Base-by-base conservation (phyloP, 2,797 vertebrate species). In the Poeciliopsis presidionis region DNA sequence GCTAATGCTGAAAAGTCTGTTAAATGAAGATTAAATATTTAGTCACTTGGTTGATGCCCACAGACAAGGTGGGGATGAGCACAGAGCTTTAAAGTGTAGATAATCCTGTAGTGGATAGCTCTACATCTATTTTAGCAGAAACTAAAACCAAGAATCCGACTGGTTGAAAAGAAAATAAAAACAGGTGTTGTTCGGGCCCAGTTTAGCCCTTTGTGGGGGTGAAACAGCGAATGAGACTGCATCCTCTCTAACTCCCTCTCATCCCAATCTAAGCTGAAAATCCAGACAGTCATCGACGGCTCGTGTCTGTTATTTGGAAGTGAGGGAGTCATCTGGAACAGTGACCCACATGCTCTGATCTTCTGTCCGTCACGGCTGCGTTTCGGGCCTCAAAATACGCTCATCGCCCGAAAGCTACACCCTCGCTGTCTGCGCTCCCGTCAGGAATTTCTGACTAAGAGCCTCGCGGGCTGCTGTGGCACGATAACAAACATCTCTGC, bases 161-260 rank as follows among this genome's bases (percentile, higher is more conserved):
- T 77, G 74, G 70, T 85, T 3, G 8, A 86, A 55, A n/a, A 14
- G 0, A 78, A 77, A 87, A 79, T 55, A 77, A 83, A 84, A 87
- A 92, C 91, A 91, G 91, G 89, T 92, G 93, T 43, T 11, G 93
- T 92, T 84, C 74, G 81, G 91, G 88, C 82, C 85, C 57, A 81
- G 77, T 91, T 92, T 92, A 92, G 85, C 80, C 69, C 47, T 9
- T 30, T 79, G 87, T 78, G 72, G 80, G 82, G 80, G 85, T 71
- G 85, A 92, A 92, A 87, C 91, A 71, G 86, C 79, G 78, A 76
- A 87, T 73, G 87, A 89, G 85, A 85, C 76, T 36, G 79, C 91
- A 89, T 94, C 92, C 90, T 91, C 84, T 80, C 61, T 75, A 86
- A 86, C 92, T 91, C 89, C 87, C 76, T 84, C 87, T 94, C 84